Percentiles rank a stretch among this genome's conserved stretches.
Evolutionary conservation across 53 echinoderm and acorn worm species (phyloP).

Genomic region (Luidia sarsii): DNA sequence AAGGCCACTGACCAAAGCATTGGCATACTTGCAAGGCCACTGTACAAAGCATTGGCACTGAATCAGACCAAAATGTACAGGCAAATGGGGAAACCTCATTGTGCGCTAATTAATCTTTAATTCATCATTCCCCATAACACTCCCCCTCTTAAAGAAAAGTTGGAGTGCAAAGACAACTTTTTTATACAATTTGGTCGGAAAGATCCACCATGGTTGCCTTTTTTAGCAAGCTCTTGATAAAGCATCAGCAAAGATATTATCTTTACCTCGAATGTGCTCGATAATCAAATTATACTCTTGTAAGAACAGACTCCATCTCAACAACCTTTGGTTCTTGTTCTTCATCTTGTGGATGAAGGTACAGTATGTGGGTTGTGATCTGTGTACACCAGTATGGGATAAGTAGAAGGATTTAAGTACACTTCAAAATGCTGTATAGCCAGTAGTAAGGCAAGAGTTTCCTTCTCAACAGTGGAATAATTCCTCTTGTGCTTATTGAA

Average conservation of each 20-base stretch:
- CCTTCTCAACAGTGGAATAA: conserved; percentile 81
- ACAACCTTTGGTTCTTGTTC: conserved; percentile 36
- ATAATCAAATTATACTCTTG: conserved; percentile 60
- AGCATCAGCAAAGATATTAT: conserved; percentile 56
- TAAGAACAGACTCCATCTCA: conserved; percentile 59
- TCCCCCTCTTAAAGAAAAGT: too few species aligned
- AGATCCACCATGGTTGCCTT: too few species aligned
- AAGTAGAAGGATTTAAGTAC: conserved; percentile 23
- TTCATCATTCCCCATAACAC: too few species aligned
- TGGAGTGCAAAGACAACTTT: too few species aligned
- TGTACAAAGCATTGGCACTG: too few species aligned
- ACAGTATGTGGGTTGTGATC: conserved; percentile 59
- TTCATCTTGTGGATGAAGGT: conserved; percentile 51
- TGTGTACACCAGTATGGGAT: conserved; percentile 20
- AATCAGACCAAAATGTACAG: too few species aligned
- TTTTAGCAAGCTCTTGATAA: too few species aligned
- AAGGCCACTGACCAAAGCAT: too few species aligned
- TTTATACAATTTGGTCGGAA: too few species aligned
- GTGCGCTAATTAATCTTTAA: too few species aligned
- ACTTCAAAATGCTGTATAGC: conserved; percentile 66
- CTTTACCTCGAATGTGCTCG: conserved; percentile 60
- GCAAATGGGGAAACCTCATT: too few species aligned
- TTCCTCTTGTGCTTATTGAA: conserved; percentile 52
- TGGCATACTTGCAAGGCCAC: too few species aligned
- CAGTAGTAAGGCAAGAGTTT: conserved; percentile 50